These are phyloP conservation scores for Drosophila nr. medialis DNA, from an alignment of 2,888 invertebrate genomes.

Conservation along the genomic window DNA sequence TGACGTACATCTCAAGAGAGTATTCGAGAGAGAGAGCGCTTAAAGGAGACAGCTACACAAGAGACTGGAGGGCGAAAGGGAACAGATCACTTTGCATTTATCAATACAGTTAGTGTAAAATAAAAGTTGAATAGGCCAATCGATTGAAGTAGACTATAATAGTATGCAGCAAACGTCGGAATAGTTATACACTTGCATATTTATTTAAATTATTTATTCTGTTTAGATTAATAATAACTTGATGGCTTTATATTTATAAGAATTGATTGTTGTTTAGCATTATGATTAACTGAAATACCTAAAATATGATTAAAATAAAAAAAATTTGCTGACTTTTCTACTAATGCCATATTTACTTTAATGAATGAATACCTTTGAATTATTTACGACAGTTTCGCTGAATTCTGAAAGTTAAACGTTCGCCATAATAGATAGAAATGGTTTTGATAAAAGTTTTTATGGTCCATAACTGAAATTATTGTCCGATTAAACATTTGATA, in stretches of 20 bases:
- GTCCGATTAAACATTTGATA: not conserved
- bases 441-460: not conserved
- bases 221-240: not conserved
- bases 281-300: not conserved
- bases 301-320: not conserved
- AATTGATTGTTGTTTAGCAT: not conserved
- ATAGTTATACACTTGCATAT: not conserved
- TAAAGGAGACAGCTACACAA: not conserved
- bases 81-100: slow-evolving; percentile 13
- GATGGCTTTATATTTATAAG: not conserved
- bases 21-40: slow-evolving; percentile 8
- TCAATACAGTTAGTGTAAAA: slow-evolving; percentile 56
- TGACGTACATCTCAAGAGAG: slow-evolving; percentile 47
- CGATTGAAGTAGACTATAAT: not conserved
- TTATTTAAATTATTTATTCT: too few relatives aligned
- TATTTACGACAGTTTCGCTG: not conserved
- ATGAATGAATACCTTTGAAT: not conserved
- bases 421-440: not conserved
- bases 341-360: not conserved
- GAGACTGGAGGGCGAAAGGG: not conserved
- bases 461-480: not conserved
- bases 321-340: not conserved
- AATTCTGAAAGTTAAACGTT: not conserved
- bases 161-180: not conserved
- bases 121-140: slow-evolving; percentile 17